These are phyloP conservation scores for Beris morrisii DNA, from an alignment of 2,888 invertebrate genomes.

Conservation along the genomic window DNA sequence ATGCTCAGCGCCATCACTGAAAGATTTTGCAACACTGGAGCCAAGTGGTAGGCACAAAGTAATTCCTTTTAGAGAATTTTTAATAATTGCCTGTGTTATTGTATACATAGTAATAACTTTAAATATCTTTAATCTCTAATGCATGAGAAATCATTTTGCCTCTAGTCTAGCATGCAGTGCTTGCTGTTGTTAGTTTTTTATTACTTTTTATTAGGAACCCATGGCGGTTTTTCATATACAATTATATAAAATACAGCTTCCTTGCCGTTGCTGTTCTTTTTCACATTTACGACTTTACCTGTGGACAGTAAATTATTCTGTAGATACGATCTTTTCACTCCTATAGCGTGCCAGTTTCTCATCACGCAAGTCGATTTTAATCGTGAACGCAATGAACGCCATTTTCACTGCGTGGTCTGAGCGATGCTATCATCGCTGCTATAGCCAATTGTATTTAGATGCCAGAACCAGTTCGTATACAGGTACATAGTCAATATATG, in stretches of 20 bases:
- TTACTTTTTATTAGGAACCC: not conserved
- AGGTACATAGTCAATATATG: too few relatives aligned
- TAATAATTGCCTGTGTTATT: not conserved
- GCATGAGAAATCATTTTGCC: too few relatives aligned
- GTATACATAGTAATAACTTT: not conserved
- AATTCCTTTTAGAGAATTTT: not conserved
- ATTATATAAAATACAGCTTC: not conserved
- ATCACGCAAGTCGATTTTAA: constrained; percentile 13
- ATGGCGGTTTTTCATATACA: not conserved
- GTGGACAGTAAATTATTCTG: constrained; percentile 23
- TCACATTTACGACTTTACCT: not conserved
- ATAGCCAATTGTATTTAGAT: not conserved
- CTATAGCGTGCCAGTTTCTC: constrained; percentile 2
- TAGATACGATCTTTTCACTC: constrained; percentile 20
- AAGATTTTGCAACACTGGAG: constrained; percentile 59
- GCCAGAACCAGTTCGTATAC: not conserved
- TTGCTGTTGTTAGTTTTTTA: not conserved
- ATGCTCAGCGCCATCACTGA: constrained; percentile 54
- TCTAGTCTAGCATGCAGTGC: not conserved
- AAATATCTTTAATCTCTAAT: not conserved
- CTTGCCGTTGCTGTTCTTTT: not conserved
- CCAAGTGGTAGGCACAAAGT: constrained; percentile 56
- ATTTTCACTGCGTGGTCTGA: constrained; percentile 1
- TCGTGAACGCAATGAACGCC: constrained; percentile 1
- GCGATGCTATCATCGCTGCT: not conserved